phyloP scores from a whole-genome alignment of 2,113 vertebrate genomes.

The Bothrops jararaca region DNA sequence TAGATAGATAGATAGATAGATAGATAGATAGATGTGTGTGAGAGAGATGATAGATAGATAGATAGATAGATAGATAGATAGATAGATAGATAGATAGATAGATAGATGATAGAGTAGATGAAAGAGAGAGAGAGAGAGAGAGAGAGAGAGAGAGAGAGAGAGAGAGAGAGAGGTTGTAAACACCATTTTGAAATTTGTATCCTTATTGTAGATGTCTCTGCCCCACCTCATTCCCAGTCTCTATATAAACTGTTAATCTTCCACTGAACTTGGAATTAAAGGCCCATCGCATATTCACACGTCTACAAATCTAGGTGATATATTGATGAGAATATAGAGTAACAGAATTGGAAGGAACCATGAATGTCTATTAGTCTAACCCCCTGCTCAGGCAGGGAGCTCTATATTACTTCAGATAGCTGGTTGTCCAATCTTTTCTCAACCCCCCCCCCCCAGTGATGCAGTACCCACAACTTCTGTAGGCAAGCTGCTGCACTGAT shows the following conservation, averaged over 20 bases:
- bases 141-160: no score
- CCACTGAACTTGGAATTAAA: not conserved
- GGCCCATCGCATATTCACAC: not conserved
- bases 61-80: no score
- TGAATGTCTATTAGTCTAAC: not conserved
- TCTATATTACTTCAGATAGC: not conserved
- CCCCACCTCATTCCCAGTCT: not conserved
- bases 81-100: no score
- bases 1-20: no score
- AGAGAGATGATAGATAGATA: no score
- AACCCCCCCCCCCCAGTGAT: not conserved
- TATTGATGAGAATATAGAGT: not conserved
- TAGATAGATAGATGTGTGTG: no score
- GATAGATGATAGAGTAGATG: no score
- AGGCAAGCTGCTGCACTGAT: not conserved
- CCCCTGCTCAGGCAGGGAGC: no score
- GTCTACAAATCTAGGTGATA: not conserved
- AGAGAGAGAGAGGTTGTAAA: not conserved
- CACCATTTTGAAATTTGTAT: not conserved
- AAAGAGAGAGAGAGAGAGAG: no score
- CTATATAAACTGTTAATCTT: not conserved
- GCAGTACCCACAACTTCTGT: not conserved
- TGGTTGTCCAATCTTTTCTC: not conserved
- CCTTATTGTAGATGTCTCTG: not conserved
- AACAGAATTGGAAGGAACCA: not conserved